Conservation (phyloP, 37 sponge, comb jelly and placozoan genomes). For the Trichoplax adhaerens region DNA sequence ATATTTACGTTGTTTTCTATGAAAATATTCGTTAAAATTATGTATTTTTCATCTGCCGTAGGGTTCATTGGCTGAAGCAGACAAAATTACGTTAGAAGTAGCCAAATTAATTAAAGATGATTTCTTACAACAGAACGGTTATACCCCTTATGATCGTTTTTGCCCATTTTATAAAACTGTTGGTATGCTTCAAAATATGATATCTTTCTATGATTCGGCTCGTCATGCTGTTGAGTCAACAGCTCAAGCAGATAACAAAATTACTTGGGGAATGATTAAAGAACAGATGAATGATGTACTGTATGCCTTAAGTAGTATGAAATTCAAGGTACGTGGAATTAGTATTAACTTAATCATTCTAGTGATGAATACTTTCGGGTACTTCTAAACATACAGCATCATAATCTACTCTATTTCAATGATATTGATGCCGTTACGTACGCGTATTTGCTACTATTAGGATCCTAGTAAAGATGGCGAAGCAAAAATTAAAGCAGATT, state of each 20-base stretch:
- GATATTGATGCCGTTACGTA: too few species aligned
- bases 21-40: background rate
- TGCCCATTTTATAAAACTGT: constrained; percentile 17
- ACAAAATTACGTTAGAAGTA: constrained; percentile 89
- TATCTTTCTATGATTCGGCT: constrained; percentile 78
- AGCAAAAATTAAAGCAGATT: constrained; percentile 45
- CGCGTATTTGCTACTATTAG: constrained; percentile 15
- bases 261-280: constrained; percentile 86
- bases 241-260: constrained; percentile 75
- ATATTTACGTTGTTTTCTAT: constrained; percentile 3
- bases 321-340: constrained; percentile 56
- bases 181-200: constrained; percentile 86
- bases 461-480: constrained; percentile 69
- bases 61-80: constrained; percentile 89
- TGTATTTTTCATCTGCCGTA: constrained; percentile 4
- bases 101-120: constrained; percentile 97
- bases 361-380: background rate
- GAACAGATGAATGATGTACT: constrained; percentile 60
- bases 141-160: constrained; percentile 67
- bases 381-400: background rate
- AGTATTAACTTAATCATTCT: background rate
- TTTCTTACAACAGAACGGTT: constrained; percentile 97
- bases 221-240: constrained; percentile 86
- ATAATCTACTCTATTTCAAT: too few species aligned
- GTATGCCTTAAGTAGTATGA: constrained; percentile 84